These are phyloP conservation scores for Cataglyphis rosenhaueri DNA, from an alignment of 2,888 invertebrate species.

Conservation along the genomic window DNA sequence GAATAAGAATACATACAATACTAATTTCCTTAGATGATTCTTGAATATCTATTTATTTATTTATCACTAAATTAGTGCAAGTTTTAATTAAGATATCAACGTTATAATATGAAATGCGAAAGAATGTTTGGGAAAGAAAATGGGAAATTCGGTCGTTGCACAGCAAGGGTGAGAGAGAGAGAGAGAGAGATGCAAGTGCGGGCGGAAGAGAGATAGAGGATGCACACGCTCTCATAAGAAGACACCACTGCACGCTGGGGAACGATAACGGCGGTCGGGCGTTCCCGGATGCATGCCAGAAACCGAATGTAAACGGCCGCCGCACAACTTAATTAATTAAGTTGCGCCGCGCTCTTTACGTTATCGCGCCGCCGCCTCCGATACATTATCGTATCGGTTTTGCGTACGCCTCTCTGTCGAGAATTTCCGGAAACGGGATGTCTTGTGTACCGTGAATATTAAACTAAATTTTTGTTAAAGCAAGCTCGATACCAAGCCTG, in stretches of 20 bases:
- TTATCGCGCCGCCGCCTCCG: slow-evolving; percentile 30
- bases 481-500: background rate
- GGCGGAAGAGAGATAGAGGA: slow-evolving; percentile 44
- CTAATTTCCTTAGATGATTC: slow-evolving; percentile 8
- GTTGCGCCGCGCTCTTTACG: slow-evolving; percentile 54
- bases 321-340: slow-evolving; percentile 81
- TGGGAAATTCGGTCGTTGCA: slow-evolving; percentile 21
- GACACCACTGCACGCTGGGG: slow-evolving; percentile 76
- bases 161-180: background rate
- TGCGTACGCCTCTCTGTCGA: background rate
- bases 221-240: slow-evolving; percentile 71
- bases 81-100: slow-evolving; percentile 45
- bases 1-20: background rate
- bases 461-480: slow-evolving; percentile 15
- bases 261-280: slow-evolving; percentile 72
- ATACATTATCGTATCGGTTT: slow-evolving; percentile 43
- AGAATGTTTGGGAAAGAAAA: slow-evolving; percentile 13
- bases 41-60: background rate
- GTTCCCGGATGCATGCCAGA: slow-evolving; percentile 67
- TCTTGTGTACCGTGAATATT: background rate
- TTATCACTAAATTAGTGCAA: slow-evolving; percentile 8
- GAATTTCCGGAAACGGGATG: slow-evolving; percentile 14
- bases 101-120: slow-evolving; percentile 37
- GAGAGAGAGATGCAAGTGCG: background rate
- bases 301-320: slow-evolving; percentile 78